Conservation (phyloP, 2,113 vertebrate species). For the Paralichthys olivaceus region DNA sequence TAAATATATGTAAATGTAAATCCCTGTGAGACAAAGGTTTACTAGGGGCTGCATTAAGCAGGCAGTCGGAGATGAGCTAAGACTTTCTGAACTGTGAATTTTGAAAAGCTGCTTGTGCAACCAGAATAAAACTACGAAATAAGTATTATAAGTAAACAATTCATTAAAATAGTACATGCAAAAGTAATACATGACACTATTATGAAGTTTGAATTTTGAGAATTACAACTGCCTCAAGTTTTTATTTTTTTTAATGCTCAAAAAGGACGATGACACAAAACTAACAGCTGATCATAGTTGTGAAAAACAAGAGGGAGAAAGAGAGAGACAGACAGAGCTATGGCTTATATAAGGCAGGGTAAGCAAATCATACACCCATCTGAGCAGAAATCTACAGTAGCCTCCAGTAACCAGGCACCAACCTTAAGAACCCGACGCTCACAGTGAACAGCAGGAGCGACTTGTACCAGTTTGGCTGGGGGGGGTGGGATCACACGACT, state of each 20-base stretch:
- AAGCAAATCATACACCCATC: constrained; percentile 61
- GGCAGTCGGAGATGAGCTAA: not conserved
- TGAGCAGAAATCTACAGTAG: constrained; percentile 60
- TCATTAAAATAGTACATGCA: not conserved
- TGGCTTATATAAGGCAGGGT: constrained; percentile 44
- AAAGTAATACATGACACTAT: not conserved
- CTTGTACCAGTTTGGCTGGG: constrained; percentile 1
- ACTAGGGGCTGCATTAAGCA: not conserved
- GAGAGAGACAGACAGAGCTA: constrained; percentile 2
- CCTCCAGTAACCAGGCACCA: constrained; percentile 33
- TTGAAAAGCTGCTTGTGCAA: not conserved
- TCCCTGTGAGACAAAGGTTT: not conserved
- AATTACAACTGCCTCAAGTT: not conserved
- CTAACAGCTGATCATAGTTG: too few species aligned
- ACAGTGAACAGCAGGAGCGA: constrained; percentile 31
- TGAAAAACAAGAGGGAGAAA: not conserved
- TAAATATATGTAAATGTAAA: not conserved
- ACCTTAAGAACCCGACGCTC: constrained; percentile 27
- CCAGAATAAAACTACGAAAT: not conserved
- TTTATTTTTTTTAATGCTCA: too few species aligned
- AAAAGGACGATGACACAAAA: not conserved
- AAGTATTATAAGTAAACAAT: not conserved
- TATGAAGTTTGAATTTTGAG: not conserved
- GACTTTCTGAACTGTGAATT: not conserved
- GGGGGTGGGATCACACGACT: not conserved